Base-by-base conservation (phyloP, 2,797 vertebrate species). In the Liasis olivaceus region DNA sequence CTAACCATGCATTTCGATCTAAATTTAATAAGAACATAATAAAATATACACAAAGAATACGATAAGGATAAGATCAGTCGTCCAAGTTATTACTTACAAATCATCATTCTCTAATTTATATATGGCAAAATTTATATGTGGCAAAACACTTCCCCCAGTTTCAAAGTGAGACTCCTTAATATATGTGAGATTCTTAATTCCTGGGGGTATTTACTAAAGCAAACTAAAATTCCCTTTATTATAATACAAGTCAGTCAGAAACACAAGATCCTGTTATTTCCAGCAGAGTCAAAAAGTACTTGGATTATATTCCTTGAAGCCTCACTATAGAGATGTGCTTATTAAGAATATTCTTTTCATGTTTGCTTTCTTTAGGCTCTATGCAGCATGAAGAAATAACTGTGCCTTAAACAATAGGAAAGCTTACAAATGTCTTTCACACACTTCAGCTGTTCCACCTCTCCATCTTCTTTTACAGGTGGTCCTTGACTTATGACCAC, bases 341-440 rank as follows among this genome's bases (percentile, higher is more conserved):
- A 51, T 88, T 63, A 91, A 91, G n/a, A 69, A 66, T 28, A 87
- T 66, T 42, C n/a, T 64, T 86, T 26, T 87, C n/a, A 69, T 69
- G 6, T 87, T 69, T 86, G 81, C 86, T 20, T 66, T 69, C 60
- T 54, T 54, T 86, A 22, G 62, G 62, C 12, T 22, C 54, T 69
- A 62, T 88, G 60, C 24, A 91, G 14, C 28, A 62, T 72, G 26
- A 87, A 36, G 42, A 87, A 87, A 91, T 12, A 54, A 14, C 24
- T 51, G 26, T 69, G 63, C 13, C 56, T 69, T 87, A 66, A 91
- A 64, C 66, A 24, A 56, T 2, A 66, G 20, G 64, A 59, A 28
- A 7, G 15, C 31, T n/a, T 15, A 14, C 0, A 36, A 26, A 15
- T 66, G 42, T 17, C 14, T 81, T n/a, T 9, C 12, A 26, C 4